Evolutionary conservation across 2,113 vertebrate species (phyloP).

Genomic region (Corapipo altera): DNA sequence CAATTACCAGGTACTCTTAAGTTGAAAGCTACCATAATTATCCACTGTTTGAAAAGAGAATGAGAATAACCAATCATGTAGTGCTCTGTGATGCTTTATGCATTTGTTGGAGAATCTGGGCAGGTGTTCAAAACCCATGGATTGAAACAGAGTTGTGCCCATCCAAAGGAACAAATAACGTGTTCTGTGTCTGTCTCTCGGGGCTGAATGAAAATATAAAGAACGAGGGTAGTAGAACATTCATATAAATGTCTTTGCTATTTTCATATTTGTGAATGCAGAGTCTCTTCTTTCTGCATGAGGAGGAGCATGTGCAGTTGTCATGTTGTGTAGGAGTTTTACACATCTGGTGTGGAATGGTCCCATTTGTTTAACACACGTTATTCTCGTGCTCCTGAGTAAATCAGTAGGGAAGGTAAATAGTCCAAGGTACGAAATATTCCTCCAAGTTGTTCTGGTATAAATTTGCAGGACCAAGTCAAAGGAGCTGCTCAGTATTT

Average conservation of each 20-base stretch:
- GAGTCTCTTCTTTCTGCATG: not conserved
- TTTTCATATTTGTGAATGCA: not conserved
- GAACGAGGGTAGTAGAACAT: not conserved
- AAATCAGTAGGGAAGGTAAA: not conserved
- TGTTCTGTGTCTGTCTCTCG: not conserved
- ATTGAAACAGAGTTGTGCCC: not conserved
- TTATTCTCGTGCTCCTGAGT: not conserved
- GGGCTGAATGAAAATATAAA: not conserved
- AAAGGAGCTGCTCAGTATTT: not conserved
- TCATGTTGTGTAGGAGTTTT: not conserved
- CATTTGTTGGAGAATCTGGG: not conserved
- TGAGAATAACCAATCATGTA: not conserved
- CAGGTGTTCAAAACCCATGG: not conserved
- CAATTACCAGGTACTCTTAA: not conserved
- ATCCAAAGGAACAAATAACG: not conserved
- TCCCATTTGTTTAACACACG: fast-evolving
- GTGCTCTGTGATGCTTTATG: not conserved
- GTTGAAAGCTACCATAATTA: not conserved
- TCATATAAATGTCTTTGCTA: not conserved
- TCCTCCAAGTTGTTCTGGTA: not conserved
- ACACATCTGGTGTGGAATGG: not conserved
- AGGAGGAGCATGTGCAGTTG: not conserved
- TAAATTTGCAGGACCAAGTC: not conserved
- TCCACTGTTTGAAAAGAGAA: not conserved
- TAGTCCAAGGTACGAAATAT: not conserved